Base-by-base conservation (phyloP, 2,888 invertebrate genomes). In the Drosophila subquinaria region DNA sequence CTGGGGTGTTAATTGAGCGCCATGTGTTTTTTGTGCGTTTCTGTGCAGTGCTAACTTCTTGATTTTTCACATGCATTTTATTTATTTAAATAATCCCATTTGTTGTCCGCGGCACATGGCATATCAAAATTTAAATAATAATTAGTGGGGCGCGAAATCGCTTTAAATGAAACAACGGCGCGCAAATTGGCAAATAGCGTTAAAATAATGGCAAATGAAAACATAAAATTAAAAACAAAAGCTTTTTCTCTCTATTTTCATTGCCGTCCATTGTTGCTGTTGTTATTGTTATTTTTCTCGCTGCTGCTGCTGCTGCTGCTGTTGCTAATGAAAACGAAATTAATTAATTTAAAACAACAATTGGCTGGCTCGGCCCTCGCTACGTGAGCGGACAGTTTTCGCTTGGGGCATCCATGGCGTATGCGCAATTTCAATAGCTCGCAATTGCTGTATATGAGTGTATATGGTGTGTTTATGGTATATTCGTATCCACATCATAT, bases 61-160 rank as follows among this genome's bases (percentile, higher is more conserved):
- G 79, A 79, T 79, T 79, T 73, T 59, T n/a, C 70, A 59, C 79
- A 75, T 72, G 52, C 68, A 79, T 87, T 79, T 82, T 82, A 87
- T 85, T 85, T 88, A 84, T 84, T 76, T 81, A 85, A 81, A 85
- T 88, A 85, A 85, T 85, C 88, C 84, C 82, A 82, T 87, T 84
- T 87, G 76, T 63, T 63, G 81, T 61, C 38, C 60, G 15, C 52
- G 13, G 27, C 59, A 61, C 56, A 64, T 36, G 45, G 68, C 73
- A 68, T 70, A 81, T 82, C 78, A 81, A 84, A 88, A 84, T 86
- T 87, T 87, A 87, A 87, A 87, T 87, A 84, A 88, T 87, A 87
- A 87, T 89, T 87, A 87, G 87, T 78, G 77, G 76, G 77, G 78
- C 69, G 80, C 78, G 82, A 83, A 87, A 85, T 81, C 77, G 76